phyloP scores from a whole-genome alignment of 2,888 invertebrate genomes.

The Phragmatobia fuliginosa region DNA sequence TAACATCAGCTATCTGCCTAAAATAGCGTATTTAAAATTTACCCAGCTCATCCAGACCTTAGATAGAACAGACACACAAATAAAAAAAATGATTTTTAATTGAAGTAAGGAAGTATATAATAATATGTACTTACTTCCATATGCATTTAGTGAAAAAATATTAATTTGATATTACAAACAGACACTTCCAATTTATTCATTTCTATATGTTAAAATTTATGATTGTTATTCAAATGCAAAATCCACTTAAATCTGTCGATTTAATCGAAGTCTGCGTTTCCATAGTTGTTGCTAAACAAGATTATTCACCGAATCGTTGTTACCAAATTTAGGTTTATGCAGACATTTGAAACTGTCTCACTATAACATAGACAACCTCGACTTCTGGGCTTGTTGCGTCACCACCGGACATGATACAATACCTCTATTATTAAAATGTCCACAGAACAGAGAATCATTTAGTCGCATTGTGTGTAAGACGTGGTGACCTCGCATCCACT shows the following conservation, averaged over 20 bases:
- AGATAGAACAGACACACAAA: no score
- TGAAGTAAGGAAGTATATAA: no score
- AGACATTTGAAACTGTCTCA: slow-evolving; percentile 34
- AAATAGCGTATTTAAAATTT: no score
- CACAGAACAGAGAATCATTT: slow-evolving; percentile 53
- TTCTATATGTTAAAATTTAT: no score
- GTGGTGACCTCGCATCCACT: slow-evolving; percentile 64
- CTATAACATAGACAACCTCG: slow-evolving; percentile 49
- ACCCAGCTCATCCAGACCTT: no score
- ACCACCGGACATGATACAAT: slow-evolving; percentile 61
- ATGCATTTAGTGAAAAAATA: no score
- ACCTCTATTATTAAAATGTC: slow-evolving; percentile 60
- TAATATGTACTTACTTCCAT: no score
- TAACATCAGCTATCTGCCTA: no score
- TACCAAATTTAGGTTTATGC: slow-evolving; percentile 38
- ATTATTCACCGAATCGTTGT: slow-evolving; percentile 35
- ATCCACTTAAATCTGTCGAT: slow-evolving; percentile 16
- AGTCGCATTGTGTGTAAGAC: slow-evolving; percentile 53
- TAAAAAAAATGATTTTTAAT: no score
- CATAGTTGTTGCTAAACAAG: slow-evolving; percentile 33
- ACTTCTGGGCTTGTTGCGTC: slow-evolving; percentile 54
- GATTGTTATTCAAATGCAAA: slow-evolving; percentile 24
- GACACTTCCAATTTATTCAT: no score
- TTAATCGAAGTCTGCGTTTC: slow-evolving; percentile 28
- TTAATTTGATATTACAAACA: no score